These are phyloP conservation scores for Plagiodera versicolora DNA, from an alignment of 2,888 invertebrate species.

Conservation along the genomic window DNA sequence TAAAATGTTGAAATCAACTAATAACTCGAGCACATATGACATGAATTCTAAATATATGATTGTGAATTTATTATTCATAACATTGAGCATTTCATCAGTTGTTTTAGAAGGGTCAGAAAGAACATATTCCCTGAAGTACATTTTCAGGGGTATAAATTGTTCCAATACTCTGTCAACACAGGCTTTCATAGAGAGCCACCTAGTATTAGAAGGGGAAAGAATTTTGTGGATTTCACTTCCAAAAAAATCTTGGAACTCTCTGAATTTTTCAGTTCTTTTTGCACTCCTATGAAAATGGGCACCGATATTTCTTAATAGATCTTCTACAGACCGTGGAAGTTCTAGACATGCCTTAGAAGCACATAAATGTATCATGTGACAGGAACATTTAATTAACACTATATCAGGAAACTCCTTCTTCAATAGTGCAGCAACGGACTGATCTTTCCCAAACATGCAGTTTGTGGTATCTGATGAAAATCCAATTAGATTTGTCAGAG, in stretches of 20 bases:
- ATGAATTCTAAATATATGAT: constrained; percentile 14
- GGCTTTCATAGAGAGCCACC: constrained; percentile 11
- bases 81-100: constrained; percentile 12
- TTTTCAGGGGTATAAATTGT: constrained; percentile 4
- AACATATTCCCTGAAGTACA: constrained; percentile 6
- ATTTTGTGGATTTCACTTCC: constrained; percentile 11
- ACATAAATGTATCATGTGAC: constrained; percentile 15
- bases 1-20: constrained; percentile 11
- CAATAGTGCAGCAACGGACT: constrained; percentile 5
- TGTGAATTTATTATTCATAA: constrained; percentile 12
- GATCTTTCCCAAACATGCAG: constrained; percentile 14
- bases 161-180: constrained; percentile 10
- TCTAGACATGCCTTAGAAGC: constrained; percentile 11
- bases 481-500: constrained; percentile 29
- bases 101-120: constrained; percentile 12
- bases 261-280: background rate
- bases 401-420: constrained; percentile 13
- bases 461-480: constrained; percentile 15
- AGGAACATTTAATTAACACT: constrained; percentile 11
- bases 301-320: background rate
- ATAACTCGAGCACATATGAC: constrained; percentile 5
- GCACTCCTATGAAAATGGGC: background rate
- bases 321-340: constrained; percentile 12
- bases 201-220: constrained; percentile 12
- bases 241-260: constrained; percentile 1